Evolutionary conservation across 2,888 invertebrate genomes (phyloP), one percentile per base, ranked within the genome.

Genomic region (Theristus sp.): DNA sequence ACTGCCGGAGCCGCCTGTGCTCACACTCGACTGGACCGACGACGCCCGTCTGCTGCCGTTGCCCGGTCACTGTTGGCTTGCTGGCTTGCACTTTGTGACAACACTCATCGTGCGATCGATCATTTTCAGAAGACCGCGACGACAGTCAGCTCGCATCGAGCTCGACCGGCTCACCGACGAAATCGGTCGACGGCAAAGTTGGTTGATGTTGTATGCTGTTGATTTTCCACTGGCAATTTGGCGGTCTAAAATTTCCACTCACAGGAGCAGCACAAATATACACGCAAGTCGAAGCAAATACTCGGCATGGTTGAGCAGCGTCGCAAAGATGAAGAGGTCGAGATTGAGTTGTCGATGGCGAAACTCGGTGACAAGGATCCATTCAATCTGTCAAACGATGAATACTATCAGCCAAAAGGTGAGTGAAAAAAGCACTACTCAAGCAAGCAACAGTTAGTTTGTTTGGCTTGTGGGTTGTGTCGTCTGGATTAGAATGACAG

Each of bases 361-460:
- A 30, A 57, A 24, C 17, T 54, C 17, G 25, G 56, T 0, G 87
- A 89, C 70, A 80, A 89, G 67, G 96, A 98, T 81, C 91, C 93
- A 0, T 96, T 93, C 77, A 98, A 98, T 74, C 85, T 98, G 65
- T 93, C 93, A 1, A 96, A 96, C 76, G 98, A 98, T 73, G 88
- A 90, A 82, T 93, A 80, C 75, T 98, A 98, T 75, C 85, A 86
- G 78, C 86, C 94, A 0, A 85, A 88, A 49, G 49, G 49, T 49
- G n/a, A n/a, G n/a, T n/a, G n/a, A n/a, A n/a, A n/a, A n/a, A n/a
- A n/a, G n/a, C n/a, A n/a, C n/a, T n/a, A n/a, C n/a, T n/a, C n/a
- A n/a, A n/a, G n/a, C n/a, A n/a, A n/a, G n/a, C n/a, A n/a, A n/a
- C n/a, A n/a, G n/a, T n/a, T n/a, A n/a, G n/a, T n/a, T n/a, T n/a